Percentiles rank a stretch among this genome's conserved stretches.
phyloP scores from a whole-genome alignment of 2,113 vertebrate species.

The Phyllostomus hastatus region DNA sequence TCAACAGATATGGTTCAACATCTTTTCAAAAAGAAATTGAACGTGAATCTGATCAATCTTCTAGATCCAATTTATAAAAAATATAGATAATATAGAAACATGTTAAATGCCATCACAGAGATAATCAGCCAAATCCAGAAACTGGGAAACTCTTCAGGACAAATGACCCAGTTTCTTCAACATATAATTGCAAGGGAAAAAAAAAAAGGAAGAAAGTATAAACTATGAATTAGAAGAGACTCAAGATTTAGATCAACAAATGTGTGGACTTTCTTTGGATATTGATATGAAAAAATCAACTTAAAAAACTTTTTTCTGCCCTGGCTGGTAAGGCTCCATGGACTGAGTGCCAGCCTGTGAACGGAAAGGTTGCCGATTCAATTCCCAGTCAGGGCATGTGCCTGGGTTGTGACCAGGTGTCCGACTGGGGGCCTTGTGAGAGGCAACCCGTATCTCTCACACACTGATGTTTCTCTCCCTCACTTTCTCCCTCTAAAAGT shows the following conservation, averaged over 20 bases:
- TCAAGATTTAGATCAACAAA: conserved; percentile 6
- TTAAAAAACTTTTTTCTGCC: background rate
- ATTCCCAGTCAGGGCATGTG: too few species aligned
- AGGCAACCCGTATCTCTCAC: too few species aligned
- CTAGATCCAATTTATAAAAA: conserved; percentile 4
- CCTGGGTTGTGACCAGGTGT: too few species aligned
- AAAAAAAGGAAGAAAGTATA: background rate
- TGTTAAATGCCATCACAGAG: background rate
- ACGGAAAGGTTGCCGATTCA: too few species aligned
- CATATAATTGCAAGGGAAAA: background rate
- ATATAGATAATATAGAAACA: background rate
- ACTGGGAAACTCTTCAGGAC: background rate
- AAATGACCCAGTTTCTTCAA: conserved; percentile 36
- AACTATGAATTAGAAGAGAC: background rate
- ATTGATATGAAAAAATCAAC: background rate
- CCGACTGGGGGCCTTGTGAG: too few species aligned
- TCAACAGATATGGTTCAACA: background rate
- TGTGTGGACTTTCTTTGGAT: background rate
- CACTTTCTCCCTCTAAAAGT: too few species aligned
- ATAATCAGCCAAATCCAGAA: conserved; percentile 29
- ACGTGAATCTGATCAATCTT: conserved; percentile 19
- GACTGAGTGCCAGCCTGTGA: too few species aligned
- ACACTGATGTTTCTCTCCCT: too few species aligned
- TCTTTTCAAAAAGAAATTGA: background rate
- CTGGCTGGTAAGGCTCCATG: too few species aligned